phyloP scores from a whole-genome alignment of 37 sponge, comb jelly and placozoan genomes.

The Tethya wilhelma region DNA sequence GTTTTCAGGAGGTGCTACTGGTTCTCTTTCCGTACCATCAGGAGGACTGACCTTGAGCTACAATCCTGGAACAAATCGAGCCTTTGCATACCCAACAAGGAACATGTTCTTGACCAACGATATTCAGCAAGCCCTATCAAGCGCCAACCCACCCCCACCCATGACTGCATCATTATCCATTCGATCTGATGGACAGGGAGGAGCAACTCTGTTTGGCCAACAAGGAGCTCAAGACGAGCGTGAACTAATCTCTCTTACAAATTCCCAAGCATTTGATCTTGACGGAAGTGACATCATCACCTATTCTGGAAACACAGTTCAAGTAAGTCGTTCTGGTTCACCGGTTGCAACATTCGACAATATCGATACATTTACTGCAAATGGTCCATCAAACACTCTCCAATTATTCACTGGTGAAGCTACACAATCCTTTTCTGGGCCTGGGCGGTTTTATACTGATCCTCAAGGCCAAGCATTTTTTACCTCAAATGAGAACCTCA shows the following conservation, averaged over 20 bases:
- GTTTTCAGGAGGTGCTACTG: neutral
- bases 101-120: neutral
- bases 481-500: neutral
- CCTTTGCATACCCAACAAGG: conserved; percentile 8
- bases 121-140: neutral
- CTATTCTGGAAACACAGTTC: no score
- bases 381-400: neutral
- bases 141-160: neutral
- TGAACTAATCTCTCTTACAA: no score
- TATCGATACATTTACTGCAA: neutral
- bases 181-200: neutral
- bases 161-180: neutral
- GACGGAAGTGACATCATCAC: no score
- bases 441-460: neutral
- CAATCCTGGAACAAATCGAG: neutral
- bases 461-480: neutral
- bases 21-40: neutral
- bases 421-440: neutral
- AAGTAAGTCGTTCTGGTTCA: no score
- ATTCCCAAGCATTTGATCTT: no score
- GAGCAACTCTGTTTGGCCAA: neutral
- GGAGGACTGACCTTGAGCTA: neutral
- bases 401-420: neutral
- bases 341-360: no score
- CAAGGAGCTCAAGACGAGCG: no score